Conservation (phyloP, 2,113 vertebrate species). For the Ramphastos sulfuratus region DNA sequence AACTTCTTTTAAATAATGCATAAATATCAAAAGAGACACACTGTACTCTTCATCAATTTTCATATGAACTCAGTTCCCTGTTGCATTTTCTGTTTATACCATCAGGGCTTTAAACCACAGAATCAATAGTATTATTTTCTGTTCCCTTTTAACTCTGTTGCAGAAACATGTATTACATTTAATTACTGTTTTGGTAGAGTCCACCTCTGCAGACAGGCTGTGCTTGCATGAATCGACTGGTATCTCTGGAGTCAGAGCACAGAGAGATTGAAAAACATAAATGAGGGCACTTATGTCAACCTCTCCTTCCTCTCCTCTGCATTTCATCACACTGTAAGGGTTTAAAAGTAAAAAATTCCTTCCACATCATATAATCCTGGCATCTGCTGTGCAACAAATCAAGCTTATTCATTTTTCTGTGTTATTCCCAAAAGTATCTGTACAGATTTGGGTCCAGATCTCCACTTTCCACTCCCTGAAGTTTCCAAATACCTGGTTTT, state of each 20-base stretch:
- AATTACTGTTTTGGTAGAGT: constrained; percentile 19
- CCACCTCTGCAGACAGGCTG: background rate
- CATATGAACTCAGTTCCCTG: background rate
- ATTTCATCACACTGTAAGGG: constrained; percentile 51
- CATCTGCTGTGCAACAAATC: constrained; percentile 63
- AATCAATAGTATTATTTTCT: constrained; percentile 37
- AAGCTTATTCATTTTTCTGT: constrained; percentile 53
- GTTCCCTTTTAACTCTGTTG: constrained; percentile 13
- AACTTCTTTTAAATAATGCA: constrained; percentile 49
- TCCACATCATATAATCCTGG: constrained; percentile 65
- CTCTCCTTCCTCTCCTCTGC: constrained; percentile 30
- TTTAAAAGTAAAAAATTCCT: constrained; percentile 69
- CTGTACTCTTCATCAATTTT: background rate
- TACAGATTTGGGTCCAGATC: constrained; percentile 46
- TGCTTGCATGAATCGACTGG: background rate
- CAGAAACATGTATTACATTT: constrained; percentile 2
- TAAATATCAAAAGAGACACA: constrained; percentile 18
- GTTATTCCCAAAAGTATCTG: constrained; percentile 70
- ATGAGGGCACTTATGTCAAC: background rate
- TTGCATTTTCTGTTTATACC: constrained; percentile 17
- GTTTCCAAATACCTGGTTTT: constrained; percentile 47
- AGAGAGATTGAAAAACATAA: constrained; percentile 51
- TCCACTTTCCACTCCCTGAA: constrained; percentile 52
- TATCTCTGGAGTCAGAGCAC: background rate
- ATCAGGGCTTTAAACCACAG: background rate